phyloP scores from a whole-genome alignment of 2,113 vertebrate genomes.

The Nycticryphes semicollaris region DNA sequence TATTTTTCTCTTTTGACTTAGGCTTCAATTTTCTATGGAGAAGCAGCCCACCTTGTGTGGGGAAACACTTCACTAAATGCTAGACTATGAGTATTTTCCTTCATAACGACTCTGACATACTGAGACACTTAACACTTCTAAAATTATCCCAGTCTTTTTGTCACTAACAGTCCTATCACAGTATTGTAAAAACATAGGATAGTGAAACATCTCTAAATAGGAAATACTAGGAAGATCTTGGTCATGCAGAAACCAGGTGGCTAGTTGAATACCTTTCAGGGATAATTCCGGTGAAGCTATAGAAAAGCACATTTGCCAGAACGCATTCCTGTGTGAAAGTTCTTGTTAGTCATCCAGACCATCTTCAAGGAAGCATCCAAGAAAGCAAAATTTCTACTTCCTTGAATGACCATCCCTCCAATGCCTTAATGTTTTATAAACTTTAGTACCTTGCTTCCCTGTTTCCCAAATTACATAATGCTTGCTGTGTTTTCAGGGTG shows the following conservation, averaged over 20 bases:
- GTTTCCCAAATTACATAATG: neutral
- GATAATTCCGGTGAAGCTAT: neutral
- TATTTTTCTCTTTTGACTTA: neutral
- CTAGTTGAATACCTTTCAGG: neutral
- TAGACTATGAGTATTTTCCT: neutral
- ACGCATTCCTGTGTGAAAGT: neutral
- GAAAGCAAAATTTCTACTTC: neutral
- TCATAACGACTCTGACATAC: neutral
- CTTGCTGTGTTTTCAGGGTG: constrained; percentile 76
- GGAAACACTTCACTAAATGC: neutral
- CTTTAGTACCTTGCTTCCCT: neutral
- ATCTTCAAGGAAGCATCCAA: neutral
- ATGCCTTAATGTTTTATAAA: neutral
- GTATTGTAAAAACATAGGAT: neutral
- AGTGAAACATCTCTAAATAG: neutral
- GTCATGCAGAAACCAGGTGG: neutral
- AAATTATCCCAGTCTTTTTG: neutral
- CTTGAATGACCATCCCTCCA: neutral
- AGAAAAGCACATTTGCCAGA: neutral
- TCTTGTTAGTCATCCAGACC: neutral
- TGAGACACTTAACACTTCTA: neutral
- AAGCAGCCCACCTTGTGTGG: neutral
- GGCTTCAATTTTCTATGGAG: neutral
- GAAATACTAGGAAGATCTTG: neutral
- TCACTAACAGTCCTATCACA: neutral